These are phyloP conservation scores for Agriopis leucophaearia DNA, from an alignment of 2,888 invertebrate species.

Conservation along the genomic window DNA sequence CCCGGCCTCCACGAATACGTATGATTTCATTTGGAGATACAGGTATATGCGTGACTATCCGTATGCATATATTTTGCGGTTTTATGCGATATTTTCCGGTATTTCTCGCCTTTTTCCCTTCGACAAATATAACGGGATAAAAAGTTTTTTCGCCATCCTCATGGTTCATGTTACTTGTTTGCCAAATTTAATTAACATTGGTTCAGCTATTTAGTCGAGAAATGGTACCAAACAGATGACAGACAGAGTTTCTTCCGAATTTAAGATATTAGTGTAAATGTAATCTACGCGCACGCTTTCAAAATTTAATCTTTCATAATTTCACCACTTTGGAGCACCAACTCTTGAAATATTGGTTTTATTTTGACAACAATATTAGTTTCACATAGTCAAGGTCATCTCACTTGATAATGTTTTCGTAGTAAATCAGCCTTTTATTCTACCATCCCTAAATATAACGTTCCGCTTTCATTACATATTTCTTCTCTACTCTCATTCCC, in stretches of 20 bases:
- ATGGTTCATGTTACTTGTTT: not conserved
- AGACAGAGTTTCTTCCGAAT: not conserved
- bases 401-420: no score
- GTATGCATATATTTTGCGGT: not conserved
- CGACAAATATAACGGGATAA: no score
- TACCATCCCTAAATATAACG: no score
- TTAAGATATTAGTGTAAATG: no score
- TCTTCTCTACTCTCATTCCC: no score
- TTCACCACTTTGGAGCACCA: no score
- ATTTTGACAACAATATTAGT: no score
- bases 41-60: slow-evolving; percentile 1
- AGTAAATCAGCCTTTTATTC: no score
- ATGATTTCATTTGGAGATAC: slow-evolving; percentile 21
- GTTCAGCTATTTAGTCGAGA: not conserved
- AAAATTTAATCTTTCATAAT: no score
- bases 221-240: not conserved
- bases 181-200: not conserved
- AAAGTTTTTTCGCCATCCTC: not conserved
- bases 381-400: no score
- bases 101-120: not conserved
- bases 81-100: not conserved
- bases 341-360: no score
- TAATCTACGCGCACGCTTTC: not conserved
- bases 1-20: slow-evolving; percentile 12
- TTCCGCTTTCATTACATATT: no score